Evolutionary conservation across 2,888 invertebrate genomes (phyloP), one percentile per base, ranked within the genome.

Genomic region (Hydroisotoma schaefferi): DNA sequence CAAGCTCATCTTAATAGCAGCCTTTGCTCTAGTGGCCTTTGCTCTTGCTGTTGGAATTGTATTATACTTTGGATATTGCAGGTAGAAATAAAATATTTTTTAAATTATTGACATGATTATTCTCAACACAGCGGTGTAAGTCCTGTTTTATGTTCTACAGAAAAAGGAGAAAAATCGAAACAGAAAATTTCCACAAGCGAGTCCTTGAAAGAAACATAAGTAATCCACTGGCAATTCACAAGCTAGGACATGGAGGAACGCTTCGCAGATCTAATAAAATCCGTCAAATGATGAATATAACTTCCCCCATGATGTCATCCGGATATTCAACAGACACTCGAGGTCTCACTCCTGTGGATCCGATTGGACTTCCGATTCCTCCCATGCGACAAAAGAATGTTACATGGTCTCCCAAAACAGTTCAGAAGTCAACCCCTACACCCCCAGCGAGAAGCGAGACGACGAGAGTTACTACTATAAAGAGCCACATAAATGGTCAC

Each of bases 131-230:
- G n/a, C n/a, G n/a, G n/a, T n/a, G n/a, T n/a, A n/a, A 33, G 15
- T 33, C 8, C 15, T 8, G 33, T 33, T 15, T 33, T 33, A 33
- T 15, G 8, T 8, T 10, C 15, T 33, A 1, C 38, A 67, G 71
- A 53, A 71, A 71, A 63, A 40, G 71, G 27, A 60, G 71, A 44
- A 71, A 71, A 44, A 69, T 71, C 26, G 66, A 71, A 51, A 68
- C 71, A 1, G 71, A 71, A 48, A 68, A 69, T 38, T 71, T 71
- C 43, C 71, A 71, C 46, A 71, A 71, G 48, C 59, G 71, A 25
- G 68, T 71, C n/a, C 53, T 71, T 6, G 71, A 71, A 51, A 48
- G 71, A 48, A 71, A 71, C 38, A 71, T 71, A 33, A 71, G 67
- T 27, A 71, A 71, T 54, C 71, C 71, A 18, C 49, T 71, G 26